These are phyloP conservation scores for Bembecia ichneumoniformis DNA, from an alignment of 2,888 invertebrate genomes.

Conservation along the genomic window DNA sequence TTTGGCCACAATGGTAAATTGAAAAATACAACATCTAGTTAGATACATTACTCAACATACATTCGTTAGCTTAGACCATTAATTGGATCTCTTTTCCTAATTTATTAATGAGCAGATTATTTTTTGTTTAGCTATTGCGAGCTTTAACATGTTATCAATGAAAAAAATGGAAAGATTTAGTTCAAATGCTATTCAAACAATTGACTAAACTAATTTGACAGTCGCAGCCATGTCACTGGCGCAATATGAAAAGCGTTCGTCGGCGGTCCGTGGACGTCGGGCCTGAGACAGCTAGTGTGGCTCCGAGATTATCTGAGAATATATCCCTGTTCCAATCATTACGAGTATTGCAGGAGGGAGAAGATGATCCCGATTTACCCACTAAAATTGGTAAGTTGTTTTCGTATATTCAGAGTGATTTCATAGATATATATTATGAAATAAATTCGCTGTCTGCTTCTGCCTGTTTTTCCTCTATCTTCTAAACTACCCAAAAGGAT, in stretches of 20 bases:
- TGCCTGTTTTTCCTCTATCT: too few species aligned
- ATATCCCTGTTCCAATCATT: constrained; percentile 91
- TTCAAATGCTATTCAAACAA: too few species aligned
- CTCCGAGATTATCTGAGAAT: constrained; percentile 83
- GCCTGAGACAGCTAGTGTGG: constrained; percentile 57
- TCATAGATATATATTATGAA: background rate
- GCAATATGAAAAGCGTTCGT: constrained; percentile 85
- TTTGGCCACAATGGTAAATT: too few species aligned
- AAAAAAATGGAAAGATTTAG: too few species aligned
- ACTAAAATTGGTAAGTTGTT: constrained; percentile 27
- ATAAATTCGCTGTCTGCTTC: too few species aligned
- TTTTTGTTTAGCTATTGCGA: too few species aligned
- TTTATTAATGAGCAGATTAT: too few species aligned
- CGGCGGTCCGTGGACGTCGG: constrained; percentile 76
- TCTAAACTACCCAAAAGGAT: background rate
- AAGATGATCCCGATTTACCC: constrained; percentile 75
- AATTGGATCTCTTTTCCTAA: constrained; percentile 4
- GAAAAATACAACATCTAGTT: too few species aligned
- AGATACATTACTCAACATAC: too few species aligned
- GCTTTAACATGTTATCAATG: too few species aligned
- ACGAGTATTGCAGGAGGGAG: constrained; percentile 88
- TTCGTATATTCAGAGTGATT: background rate
- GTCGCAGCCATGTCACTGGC: constrained; percentile 95
- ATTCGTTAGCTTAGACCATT: too few species aligned
- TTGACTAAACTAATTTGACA: constrained; percentile 31